A percentile compares a stretch with the other conserved stretches of the same genome.
phyloP scores from a whole-genome alignment of 2,888 invertebrate genomes.

The Drosophila prostipennis region DNA sequence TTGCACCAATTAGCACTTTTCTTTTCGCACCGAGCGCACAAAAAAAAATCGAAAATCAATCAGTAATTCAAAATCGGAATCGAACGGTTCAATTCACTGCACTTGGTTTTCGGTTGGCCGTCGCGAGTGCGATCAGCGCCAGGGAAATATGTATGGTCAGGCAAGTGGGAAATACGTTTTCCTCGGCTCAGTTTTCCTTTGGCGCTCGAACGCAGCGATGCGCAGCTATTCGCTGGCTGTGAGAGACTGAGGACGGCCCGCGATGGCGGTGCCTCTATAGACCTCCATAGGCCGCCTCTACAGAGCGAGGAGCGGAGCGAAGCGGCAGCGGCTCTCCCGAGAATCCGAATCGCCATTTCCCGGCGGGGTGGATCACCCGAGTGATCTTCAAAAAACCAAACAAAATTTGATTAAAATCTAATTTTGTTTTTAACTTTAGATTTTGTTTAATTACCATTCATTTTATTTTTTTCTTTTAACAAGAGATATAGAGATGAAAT shows the following conservation, averaged over 20 bases:
- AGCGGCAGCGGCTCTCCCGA: background rate
- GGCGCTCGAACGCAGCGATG: slow-evolving; percentile 13
- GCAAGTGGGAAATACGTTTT: slow-evolving; percentile 18
- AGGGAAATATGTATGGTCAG: background rate
- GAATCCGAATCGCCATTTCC: background rate
- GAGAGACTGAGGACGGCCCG: slow-evolving; percentile 6
- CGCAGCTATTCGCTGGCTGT: slow-evolving; percentile 15
- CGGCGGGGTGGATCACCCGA: background rate
- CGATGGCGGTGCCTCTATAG: background rate
- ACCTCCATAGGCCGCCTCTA: background rate
- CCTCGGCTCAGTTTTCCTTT: slow-evolving; percentile 12
- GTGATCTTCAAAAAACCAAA: too few relatives aligned
- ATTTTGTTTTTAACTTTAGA: too few relatives aligned
- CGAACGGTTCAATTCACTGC: background rate
- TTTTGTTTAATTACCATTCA: too few relatives aligned
- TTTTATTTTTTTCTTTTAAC: too few relatives aligned
- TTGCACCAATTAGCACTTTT: slow-evolving; percentile 34
- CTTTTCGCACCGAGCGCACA: slow-evolving; percentile 11
- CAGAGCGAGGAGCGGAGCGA: background rate
- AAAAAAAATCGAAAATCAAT: slow-evolving; percentile 13
- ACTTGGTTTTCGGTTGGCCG: slow-evolving; percentile 10
- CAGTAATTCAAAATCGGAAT: background rate
- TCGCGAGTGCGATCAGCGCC: slow-evolving; percentile 1
- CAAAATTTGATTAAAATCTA: too few relatives aligned
- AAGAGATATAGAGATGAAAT: too few relatives aligned